phyloP scores from a whole-genome alignment of 2,113 vertebrate species.

The Acrocephalus kingi region DNA sequence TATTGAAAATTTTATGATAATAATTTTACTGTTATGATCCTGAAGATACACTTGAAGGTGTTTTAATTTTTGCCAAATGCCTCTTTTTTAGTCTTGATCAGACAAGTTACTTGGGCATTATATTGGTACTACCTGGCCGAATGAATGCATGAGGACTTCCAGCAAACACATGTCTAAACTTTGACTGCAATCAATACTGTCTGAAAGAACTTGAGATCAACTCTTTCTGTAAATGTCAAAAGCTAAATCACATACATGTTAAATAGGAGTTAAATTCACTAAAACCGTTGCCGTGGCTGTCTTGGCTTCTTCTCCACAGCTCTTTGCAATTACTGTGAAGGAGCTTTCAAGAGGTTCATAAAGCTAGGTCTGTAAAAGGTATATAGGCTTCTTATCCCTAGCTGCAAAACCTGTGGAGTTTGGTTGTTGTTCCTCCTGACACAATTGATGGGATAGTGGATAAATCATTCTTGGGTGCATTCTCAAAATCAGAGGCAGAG shows the following conservation, averaged over 20 bases:
- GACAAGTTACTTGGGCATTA: not conserved
- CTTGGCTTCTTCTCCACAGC: not conserved
- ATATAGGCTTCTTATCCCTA: not conserved
- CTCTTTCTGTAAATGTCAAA: not conserved
- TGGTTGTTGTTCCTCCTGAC: not conserved
- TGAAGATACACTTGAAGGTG: not conserved
- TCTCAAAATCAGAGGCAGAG: not conserved
- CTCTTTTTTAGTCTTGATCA: not conserved
- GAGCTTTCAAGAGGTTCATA: not conserved
- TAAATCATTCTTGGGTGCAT: not conserved
- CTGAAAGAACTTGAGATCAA: not conserved
- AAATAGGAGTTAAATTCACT: not conserved
- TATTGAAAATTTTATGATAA: not conserved
- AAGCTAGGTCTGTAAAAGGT: not conserved
- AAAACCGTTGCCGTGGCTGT: not conserved
- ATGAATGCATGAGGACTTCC: not conserved
- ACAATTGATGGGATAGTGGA: not conserved
- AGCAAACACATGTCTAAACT: not conserved
- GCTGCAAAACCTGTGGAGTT: not conserved
- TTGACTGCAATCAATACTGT: not conserved
- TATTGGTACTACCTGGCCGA: not conserved
- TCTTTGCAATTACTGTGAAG: not conserved
- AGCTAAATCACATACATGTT: not conserved
- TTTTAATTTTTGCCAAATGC: not conserved
- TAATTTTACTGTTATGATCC: not conserved